Evolutionary conservation across 2,113 vertebrate species (phyloP).

Genomic region (Dolichotis patagonum): DNA sequence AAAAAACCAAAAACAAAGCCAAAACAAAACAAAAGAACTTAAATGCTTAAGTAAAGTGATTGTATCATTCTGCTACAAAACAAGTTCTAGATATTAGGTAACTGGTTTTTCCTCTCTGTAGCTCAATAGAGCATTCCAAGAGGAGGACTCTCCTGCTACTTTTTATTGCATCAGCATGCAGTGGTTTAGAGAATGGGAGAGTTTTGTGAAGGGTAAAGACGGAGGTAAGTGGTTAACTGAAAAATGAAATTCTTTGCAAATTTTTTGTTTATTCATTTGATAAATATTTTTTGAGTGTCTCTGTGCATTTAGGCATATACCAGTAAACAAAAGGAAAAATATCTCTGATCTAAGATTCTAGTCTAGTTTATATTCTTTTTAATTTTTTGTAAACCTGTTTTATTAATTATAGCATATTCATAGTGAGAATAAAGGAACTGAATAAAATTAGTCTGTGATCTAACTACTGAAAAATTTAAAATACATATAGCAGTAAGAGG

Average conservation of each 20-base stretch:
- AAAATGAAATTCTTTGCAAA: slow-evolving; percentile 40
- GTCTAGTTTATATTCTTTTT: slow-evolving; percentile 55
- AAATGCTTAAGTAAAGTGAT: slow-evolving; percentile 1
- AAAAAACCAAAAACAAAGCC: not conserved
- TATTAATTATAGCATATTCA: not conserved
- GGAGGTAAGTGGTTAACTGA: slow-evolving; percentile 90
- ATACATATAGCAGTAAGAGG: not conserved
- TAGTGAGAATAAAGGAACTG: slow-evolving; percentile 28
- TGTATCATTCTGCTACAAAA: slow-evolving; percentile 29
- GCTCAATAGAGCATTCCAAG: slow-evolving; percentile 99
- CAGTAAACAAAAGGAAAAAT: slow-evolving; percentile 16
- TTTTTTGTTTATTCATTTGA: slow-evolving; percentile 3
- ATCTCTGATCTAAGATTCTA: not conserved
- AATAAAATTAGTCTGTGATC: not conserved
- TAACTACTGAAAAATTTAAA: slow-evolving; percentile 49
- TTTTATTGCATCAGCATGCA: slow-evolving; percentile 99
- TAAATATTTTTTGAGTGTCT: slow-evolving; percentile 22
- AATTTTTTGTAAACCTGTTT: slow-evolving; percentile 19
- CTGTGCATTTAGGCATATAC: not conserved
- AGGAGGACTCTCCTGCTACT: slow-evolving; percentile 96
- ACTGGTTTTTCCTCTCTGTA: slow-evolving; percentile 72
- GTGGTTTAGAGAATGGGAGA: slow-evolving; percentile 99
- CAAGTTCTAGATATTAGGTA: not conserved
- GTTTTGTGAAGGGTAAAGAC: slow-evolving; percentile 99
- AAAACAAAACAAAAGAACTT: not conserved